Evolutionary conservation across 2,888 invertebrate species (phyloP), one percentile per base, ranked within the genome.

Genomic region (Limenitis camilla): DNA sequence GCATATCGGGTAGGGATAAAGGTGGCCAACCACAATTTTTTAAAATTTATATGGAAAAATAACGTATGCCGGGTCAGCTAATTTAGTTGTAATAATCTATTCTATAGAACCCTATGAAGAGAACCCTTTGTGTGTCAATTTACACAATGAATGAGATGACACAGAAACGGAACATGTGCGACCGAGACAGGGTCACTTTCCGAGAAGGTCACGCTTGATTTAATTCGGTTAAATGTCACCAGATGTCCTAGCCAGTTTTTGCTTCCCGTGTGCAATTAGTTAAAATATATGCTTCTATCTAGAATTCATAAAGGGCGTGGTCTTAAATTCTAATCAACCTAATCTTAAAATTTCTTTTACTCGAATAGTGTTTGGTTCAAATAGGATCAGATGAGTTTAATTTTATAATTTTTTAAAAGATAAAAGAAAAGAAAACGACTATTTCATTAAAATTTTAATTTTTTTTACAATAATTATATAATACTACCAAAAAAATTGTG

Each of bases 211-310:
- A 55, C 32, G 48, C 43, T 49, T 58, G 56, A 61, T 50, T 60
- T 55, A 57, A 59, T 52, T 53, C 46, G 45, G 40, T 31, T 56
- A 61, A 60, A 61, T 61, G 61, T 61, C 58, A 60, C 51, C 56
- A 41, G 60, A 51, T 58, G 54, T 55, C 52, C 48, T 42, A 46
- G 48, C 48, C 29, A 28, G 40, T 50, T 45, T 40, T 40, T 10
- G 42, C 6, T 33, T 8, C 9, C 7, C 9, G 2, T 31, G 27
- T 27, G 39, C 11, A 19, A 11, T 39, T 8, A 6, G 4, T 5
- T 31, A 32, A 8, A 11, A 29, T 29, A 38, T 9, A 42, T 33
- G 48, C 38, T 31, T 30, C 35, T 42, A 42, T 38, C 42, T 36
- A 19, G 27, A 49, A 31, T 32, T 30, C 30, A 41, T 5, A 35